Base-by-base conservation (phyloP, 2,113 vertebrate genomes). In the Onychostruthus taczanowskii region DNA sequence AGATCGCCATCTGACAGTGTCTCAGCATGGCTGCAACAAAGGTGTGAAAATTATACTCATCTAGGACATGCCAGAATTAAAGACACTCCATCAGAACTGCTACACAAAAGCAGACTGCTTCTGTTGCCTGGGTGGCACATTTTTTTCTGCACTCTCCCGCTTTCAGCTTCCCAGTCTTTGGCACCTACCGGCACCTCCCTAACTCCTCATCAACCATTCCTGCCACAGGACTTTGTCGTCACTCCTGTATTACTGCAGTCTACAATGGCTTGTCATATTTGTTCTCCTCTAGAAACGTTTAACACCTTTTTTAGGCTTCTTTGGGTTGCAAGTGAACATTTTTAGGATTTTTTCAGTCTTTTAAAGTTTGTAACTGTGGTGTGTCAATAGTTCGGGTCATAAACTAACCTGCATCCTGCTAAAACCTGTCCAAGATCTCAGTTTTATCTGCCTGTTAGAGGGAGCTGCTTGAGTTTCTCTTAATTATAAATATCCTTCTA, bases 141-240 rank as follows among this genome's bases (percentile, higher is more conserved):
- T 64, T 61, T 77, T 39, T 68, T 67, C 74, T 30, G 11, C 28
- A 31, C 8, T 73, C 26, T 73, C 30, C 35, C 22, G 55, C 10
- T 28, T 28, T 68, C 66, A 72, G 47, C 17, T 79, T 82, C 37
- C 26, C 11, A 63, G 5, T 15, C 30, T 80, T 68, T 73, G 73
- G 9, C 22, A 21, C 20, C 15, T 80, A 10, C 13, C 31, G 2
- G 23, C 41, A 61, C 19, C 31, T 73, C 84, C 33, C 27, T 24
- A 61, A 68, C 4, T 49, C 33, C 26, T 55, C 9, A 61, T 75
- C 27, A 86, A 11, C 35, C 33, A 35, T 37, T 66, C 23, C 20
- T 1, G 2, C 41, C 16, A 39, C 17, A 52, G 10, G 33, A 77
- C 17, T 74, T 74, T 5, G 0, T 50, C 1, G 0, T 33, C 19